A percentile compares a stretch with the other conserved stretches of the same genome.
Evolutionary conservation across 2,888 invertebrate species (phyloP).

Genomic region (Perdita meconis): DNA sequence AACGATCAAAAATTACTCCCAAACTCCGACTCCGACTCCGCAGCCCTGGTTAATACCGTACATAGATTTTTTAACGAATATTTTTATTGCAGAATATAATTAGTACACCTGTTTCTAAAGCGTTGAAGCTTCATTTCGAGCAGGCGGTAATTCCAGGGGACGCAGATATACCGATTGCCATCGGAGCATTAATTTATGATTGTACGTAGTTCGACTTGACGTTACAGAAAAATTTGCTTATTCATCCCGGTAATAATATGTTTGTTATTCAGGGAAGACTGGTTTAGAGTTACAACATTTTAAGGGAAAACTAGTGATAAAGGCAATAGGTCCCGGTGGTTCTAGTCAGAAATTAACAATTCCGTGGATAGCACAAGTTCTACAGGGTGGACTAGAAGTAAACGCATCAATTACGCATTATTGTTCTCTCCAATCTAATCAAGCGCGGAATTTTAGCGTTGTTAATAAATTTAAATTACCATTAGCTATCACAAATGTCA

Average conservation of each 20-base stretch:
- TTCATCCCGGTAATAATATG: not conserved
- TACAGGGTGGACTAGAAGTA: conserved; percentile 87
- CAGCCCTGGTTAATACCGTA: too few species aligned
- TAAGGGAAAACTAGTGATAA: conserved; percentile 86
- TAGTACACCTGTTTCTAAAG: conserved; percentile 87
- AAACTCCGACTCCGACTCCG: too few species aligned
- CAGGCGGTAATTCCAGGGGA: conserved; percentile 88
- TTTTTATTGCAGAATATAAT: conserved; percentile 85
- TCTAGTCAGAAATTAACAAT: conserved; percentile 85
- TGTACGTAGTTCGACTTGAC: conserved; percentile 84
- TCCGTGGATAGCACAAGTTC: conserved; percentile 88
- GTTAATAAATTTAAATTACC: conserved; percentile 91
- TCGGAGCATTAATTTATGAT: conserved; percentile 89
- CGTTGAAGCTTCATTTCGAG: conserved; percentile 88
- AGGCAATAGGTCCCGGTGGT: conserved; percentile 82
- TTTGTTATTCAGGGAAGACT: conserved; percentile 85
- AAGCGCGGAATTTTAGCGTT: conserved; percentile 86
- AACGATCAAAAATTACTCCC: too few species aligned
- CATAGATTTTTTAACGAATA: too few species aligned
- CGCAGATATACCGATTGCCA: conserved; percentile 86
- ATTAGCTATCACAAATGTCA: conserved; percentile 90
- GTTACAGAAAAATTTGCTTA: not conserved
- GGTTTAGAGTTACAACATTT: conserved; percentile 86
- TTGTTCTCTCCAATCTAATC: conserved; percentile 80
- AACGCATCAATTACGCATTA: conserved; percentile 86